phyloP scores from a whole-genome alignment of 2,797 vertebrate genomes.

The Leptodactylus fallax region DNA sequence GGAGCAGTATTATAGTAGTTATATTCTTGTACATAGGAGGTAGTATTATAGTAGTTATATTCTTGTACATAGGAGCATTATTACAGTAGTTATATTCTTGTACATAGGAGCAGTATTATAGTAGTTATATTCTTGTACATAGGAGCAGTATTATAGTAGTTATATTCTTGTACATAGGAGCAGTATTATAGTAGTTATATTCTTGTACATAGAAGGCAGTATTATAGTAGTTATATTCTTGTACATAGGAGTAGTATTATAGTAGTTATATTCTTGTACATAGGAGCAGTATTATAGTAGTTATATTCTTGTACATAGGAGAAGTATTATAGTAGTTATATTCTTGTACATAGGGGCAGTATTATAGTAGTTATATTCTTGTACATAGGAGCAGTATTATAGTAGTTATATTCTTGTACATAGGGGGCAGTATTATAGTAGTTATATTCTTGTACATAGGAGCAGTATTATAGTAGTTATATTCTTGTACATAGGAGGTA shows the following conservation, averaged over 20 bases:
- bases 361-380: constrained; percentile 4
- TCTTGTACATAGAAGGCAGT: neutral
- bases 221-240: too few species aligned
- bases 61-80: neutral
- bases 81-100: neutral
- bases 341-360: neutral
- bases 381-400: neutral
- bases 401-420: constrained; percentile 4
- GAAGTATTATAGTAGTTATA: neutral
- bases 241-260: too few species aligned
- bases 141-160: constrained; percentile 1
- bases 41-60: neutral
- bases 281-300: neutral
- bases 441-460: neutral
- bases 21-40: neutral
- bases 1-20: neutral
- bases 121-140: neutral
- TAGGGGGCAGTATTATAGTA: neutral
- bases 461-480: constrained; percentile 3
- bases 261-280: too few species aligned
- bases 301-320: constrained; percentile 1
- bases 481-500: neutral
- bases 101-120: constrained; percentile 2
- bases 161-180: neutral
- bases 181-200: constrained; percentile 9